phyloP scores from a whole-genome alignment of 2,888 invertebrate genomes.

The Alviniconcha strummeri region DNA sequence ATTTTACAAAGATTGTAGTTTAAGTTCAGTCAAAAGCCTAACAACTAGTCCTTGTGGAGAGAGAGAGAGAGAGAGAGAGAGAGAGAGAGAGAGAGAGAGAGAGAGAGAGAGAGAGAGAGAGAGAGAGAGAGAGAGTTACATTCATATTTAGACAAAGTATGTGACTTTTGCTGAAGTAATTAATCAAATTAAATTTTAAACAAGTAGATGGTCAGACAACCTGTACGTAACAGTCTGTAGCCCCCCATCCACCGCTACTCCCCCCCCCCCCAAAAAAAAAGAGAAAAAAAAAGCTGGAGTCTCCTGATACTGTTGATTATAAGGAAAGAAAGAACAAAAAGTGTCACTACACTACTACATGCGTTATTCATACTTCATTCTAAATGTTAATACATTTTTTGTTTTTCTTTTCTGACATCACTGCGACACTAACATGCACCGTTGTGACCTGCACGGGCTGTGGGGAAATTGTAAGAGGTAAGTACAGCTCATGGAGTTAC shows the following conservation, averaged over 20 bases:
- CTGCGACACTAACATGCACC: no score
- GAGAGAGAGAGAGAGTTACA: conserved; percentile 1
- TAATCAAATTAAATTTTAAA: neutral
- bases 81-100: neutral
- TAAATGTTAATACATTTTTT: no score
- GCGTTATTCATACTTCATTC: no score
- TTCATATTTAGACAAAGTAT: neutral
- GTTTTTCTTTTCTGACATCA: no score
- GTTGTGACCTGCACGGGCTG: no score
- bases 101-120: neutral
- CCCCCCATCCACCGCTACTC: neutral
- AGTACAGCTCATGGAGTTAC: no score
- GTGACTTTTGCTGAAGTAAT: neutral
- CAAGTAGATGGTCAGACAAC: neutral
- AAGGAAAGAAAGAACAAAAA: no score
- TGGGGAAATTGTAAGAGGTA: no score
- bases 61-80: conserved; percentile 15
- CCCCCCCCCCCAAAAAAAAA: neutral
- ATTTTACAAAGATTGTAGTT: neutral
- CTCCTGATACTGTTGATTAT: no score
- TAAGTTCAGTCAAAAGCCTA: neutral
- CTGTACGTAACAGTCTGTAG: neutral
- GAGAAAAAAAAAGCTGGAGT: neutral
- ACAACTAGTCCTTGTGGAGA: neutral
- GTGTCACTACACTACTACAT: no score